These are phyloP conservation scores for Halyomorpha halys DNA, from an alignment of 1,140 invertebrate genomes.

Conservation along the genomic window DNA sequence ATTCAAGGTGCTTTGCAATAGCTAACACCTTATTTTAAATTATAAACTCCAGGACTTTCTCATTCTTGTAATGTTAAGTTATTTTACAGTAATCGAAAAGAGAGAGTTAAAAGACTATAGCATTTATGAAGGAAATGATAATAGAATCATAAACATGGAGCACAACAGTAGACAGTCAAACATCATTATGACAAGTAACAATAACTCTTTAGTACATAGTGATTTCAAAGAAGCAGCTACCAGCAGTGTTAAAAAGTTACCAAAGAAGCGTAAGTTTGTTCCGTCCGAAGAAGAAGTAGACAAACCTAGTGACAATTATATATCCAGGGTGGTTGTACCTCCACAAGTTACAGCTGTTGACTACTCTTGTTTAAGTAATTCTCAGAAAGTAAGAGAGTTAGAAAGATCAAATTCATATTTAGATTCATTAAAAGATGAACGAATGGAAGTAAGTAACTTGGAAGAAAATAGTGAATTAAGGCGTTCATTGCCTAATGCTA, in stretches of 20 bases:
- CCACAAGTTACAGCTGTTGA: constrained; percentile 49
- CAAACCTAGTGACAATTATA: constrained; percentile 32
- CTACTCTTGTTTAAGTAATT: constrained; percentile 40
- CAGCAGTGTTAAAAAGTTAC: constrained; percentile 49
- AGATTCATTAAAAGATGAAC: constrained; percentile 26
- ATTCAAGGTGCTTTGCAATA: background rate
- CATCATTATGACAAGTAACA: constrained; percentile 28
- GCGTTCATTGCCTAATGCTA: constrained; percentile 33
- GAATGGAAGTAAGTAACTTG: constrained; percentile 22
- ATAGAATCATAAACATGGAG: constrained; percentile 14
- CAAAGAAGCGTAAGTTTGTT: constrained; percentile 81
- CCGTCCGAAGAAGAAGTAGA: constrained; percentile 59
- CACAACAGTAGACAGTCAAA: constrained; percentile 21
- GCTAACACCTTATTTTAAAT: constrained; percentile 1
- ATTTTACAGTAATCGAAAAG: constrained; percentile 27
- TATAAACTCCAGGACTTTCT: background rate
- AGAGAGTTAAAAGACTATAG: constrained; percentile 28
- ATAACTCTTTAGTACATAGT: constrained; percentile 22
- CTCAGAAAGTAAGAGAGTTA: constrained; percentile 15
- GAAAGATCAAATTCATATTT: constrained; percentile 1
- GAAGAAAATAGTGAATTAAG: constrained; percentile 31
- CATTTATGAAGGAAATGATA: constrained; percentile 20
- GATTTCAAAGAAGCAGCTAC: constrained; percentile 26
- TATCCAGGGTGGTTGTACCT: constrained; percentile 39
- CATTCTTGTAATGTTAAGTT: constrained; percentile 25